These are phyloP conservation scores for Ypsolopha scabrella DNA, from an alignment of 2,888 invertebrate species.

Conservation along the genomic window DNA sequence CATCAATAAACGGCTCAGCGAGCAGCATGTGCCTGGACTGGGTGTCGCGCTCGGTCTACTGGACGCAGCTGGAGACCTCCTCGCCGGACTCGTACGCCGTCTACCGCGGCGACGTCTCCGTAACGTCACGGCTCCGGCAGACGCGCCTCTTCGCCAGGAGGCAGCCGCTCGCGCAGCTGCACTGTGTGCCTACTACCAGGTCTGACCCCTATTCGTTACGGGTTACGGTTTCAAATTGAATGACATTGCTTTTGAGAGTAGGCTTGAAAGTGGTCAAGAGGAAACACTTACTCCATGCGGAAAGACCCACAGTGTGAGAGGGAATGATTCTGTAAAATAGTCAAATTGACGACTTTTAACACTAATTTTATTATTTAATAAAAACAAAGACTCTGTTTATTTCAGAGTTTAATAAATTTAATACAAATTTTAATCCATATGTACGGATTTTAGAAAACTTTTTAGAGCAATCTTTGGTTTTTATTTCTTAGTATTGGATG, in stretches of 20 bases:
- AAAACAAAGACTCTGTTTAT: no score
- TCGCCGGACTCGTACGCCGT: slow-evolving; percentile 63
- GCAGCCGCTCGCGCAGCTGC: slow-evolving; percentile 74
- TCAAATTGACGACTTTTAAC: no score
- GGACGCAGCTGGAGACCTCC: slow-evolving; percentile 74
- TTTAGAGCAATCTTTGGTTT: no score
- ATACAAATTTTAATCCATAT: no score
- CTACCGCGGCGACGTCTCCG: slow-evolving; percentile 75
- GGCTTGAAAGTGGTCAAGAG: background rate
- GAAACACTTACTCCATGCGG: background rate
- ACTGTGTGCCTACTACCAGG: slow-evolving; percentile 82
- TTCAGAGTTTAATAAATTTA: no score
- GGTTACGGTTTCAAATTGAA: no score
- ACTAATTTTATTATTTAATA: no score
- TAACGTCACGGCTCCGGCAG: slow-evolving; percentile 61
- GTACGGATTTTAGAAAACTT: no score
- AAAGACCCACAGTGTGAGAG: no score
- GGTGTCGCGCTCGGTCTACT: slow-evolving; percentile 87
- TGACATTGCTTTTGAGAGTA: no score
- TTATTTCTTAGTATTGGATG: no score
- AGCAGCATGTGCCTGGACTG: slow-evolving; percentile 86
- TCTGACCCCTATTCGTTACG: slow-evolving; percentile 18
- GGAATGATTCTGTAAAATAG: no score
- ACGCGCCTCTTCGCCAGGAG: slow-evolving; percentile 68
- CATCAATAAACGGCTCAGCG: slow-evolving; percentile 55